Evolutionary conservation across 2,797 vertebrate species (phyloP), one percentile per base, ranked within the genome.

Genomic region (Tachyglossus aculeatus): DNA sequence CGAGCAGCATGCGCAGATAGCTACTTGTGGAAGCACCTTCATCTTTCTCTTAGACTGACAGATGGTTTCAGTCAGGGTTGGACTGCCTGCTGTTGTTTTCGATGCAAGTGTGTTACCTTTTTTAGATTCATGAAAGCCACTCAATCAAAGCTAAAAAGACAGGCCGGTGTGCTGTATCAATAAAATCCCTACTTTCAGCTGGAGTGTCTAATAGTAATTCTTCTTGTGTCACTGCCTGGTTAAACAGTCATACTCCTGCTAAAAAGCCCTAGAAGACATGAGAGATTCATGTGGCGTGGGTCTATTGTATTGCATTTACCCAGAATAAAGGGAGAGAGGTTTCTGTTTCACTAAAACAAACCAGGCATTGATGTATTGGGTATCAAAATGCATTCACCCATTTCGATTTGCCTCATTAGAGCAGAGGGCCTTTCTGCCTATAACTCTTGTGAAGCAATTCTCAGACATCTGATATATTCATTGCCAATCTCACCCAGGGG

Each of bases 41-140:
- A 84, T 91, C 86, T 89, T 86, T 85, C 89, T 91, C 90, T 86
- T 69, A 85, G 85, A 84, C 92, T 93, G 94, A 94, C 96, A 97
- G 96, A 98, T 98, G 97, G 95, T 92, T 94, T 91, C 91, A 94
- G 95, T 92, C 88, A 84, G 60, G 88, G 91, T 77, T 80, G 79
- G 85, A 83, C 88, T 48, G 77, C 91, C 89, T 90, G 91, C 91
- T 95, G 93, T 93, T 94, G 89, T 89, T 91, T 92, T 92, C 88
- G 90, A 21, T 88, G 82, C 85, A 88, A 76, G 84, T 90, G 87
- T 91, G 83, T 87, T 93, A 91, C 91, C 91, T 94, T 92, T 91
- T n/a, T 88, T 88, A 88, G 90, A 91, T 89, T 88, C 91, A 92
- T 86, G 90, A 93, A 91, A 90, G 87, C 86, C 86, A 88, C 86